Evolutionary conservation across 2,888 invertebrate genomes (phyloP), one percentile per base, ranked within the genome.

Genomic region (Branchipolynoe longqiensis): DNA sequence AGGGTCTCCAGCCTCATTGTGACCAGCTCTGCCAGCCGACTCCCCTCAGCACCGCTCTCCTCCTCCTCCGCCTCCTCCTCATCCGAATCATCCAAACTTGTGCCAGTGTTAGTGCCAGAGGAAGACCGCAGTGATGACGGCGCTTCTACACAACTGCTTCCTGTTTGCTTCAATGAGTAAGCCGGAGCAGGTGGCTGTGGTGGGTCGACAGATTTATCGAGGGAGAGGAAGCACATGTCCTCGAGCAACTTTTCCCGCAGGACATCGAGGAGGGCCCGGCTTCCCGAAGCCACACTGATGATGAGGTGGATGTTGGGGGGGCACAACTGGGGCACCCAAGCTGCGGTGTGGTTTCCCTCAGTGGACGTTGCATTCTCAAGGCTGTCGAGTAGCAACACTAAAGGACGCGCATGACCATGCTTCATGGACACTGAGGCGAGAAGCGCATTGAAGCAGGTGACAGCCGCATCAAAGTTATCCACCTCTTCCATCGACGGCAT

Each of bases 321-420:
- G 48, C 48, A 78, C 1, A 48, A 18, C 54, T 78, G 78, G 12
- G 78, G 78, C 48, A 78, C 0, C 78, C 78, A 78, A 25, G 78
- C 41, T 14, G 48, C 54, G 18, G 78, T 78, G 78, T 78, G 78
- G 28, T 78, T 78, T 4, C 78, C 78, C 12, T 78, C 48, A 78
- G 54, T 48, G 1, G 78, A 78, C 1, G 41, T 48, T 28, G 54
- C 48, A 4, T 78, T 78, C n/a, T 78, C 78, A 22, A 78, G 31
- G 28, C 48, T 48, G 25, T 78, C 78, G 8, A 78, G 48, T 1
- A 78, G 25, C 18, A 78, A 18, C 41, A 78, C 78, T 12, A 78
- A 28, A 1, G 78, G 78, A 48, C 48, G 22, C 14, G 4, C 22
- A 25, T 28, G 2, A 41, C 48, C 22, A 41, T 78, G 54, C 28